Evolutionary conservation across 2,797 vertebrate genomes (phyloP).

Genomic region (Sebastes diaconus): DNA sequence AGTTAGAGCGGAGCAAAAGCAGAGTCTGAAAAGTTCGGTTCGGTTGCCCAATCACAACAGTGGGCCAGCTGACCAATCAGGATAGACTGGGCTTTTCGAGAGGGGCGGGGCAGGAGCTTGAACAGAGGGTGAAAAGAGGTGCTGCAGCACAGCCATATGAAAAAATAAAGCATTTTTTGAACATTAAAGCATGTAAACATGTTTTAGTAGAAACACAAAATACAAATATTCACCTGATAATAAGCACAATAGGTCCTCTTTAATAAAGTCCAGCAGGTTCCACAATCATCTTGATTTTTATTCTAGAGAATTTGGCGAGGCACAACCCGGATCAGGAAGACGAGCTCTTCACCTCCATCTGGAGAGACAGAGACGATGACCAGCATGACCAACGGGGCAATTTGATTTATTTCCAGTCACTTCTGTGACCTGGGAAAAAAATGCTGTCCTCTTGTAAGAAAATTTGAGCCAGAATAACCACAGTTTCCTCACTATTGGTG

Average conservation of each 20-base stretch:
- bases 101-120: no score
- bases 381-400: conserved; percentile 10
- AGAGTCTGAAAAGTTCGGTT: no score
- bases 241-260: not conserved
- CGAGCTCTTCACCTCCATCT: conserved; percentile 6
- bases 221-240: no score
- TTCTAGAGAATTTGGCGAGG: not conserved
- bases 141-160: no score
- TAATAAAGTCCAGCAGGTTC: not conserved
- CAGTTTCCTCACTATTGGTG: conserved; percentile 45
- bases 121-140: no score
- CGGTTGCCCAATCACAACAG: no score
- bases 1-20: no score
- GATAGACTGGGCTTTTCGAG: no score
- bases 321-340: not conserved
- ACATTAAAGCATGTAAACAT: no score
- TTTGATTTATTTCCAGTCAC: conserved; percentile 49
- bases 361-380: conserved; percentile 23
- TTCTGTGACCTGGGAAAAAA: conserved; percentile 28
- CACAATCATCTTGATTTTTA: not conserved
- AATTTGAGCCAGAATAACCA: conserved; percentile 30
- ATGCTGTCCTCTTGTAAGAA: conserved; percentile 16
- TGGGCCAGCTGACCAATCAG: no score
- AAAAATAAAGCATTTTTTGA: no score
- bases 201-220: no score